A percentile compares a stretch with the other conserved stretches of the same genome.
Evolutionary conservation across 2,113 vertebrate genomes (phyloP).

Genomic region (Microtus ochrogaster): DNA sequence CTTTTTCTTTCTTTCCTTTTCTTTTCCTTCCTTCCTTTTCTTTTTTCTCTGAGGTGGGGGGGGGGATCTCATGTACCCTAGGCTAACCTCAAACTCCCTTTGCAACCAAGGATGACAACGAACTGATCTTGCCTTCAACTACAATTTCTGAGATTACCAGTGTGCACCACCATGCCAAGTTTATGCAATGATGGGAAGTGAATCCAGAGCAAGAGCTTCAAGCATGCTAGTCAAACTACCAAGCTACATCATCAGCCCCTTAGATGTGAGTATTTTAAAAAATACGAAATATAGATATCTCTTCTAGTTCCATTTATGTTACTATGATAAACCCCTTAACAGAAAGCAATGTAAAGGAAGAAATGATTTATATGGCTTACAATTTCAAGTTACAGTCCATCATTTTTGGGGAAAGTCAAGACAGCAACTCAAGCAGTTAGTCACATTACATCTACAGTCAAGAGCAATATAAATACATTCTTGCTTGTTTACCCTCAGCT

Average conservation of each 20-base stretch:
- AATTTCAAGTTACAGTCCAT: not conserved
- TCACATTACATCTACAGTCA: not conserved
- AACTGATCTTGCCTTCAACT: not conserved
- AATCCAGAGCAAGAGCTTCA: not conserved
- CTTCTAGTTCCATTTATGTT: not conserved
- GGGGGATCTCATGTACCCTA: not conserved
- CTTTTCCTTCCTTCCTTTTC: not conserved
- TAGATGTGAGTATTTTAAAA: not conserved
- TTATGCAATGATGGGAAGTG: not conserved
- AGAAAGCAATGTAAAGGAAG: not conserved
- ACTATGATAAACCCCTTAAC: not conserved
- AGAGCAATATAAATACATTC: not conserved
- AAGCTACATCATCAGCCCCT: not conserved
- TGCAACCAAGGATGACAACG: not conserved
- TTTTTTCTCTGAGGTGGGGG: too few species aligned
- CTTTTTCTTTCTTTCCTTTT: not conserved
- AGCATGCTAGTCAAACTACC: not conserved
- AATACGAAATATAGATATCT: conserved; percentile 2
- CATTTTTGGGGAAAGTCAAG: not conserved
- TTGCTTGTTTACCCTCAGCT: not conserved
- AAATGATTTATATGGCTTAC: not conserved
- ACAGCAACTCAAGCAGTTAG: not conserved
- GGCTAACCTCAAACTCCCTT: not conserved
- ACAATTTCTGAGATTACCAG: not conserved
- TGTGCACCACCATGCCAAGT: not conserved